Percentiles rank a stretch among this genome's conserved stretches.
Evolutionary conservation across 2,888 invertebrate genomes (phyloP).

Genomic region (Marasmarcha lunaedactyla): DNA sequence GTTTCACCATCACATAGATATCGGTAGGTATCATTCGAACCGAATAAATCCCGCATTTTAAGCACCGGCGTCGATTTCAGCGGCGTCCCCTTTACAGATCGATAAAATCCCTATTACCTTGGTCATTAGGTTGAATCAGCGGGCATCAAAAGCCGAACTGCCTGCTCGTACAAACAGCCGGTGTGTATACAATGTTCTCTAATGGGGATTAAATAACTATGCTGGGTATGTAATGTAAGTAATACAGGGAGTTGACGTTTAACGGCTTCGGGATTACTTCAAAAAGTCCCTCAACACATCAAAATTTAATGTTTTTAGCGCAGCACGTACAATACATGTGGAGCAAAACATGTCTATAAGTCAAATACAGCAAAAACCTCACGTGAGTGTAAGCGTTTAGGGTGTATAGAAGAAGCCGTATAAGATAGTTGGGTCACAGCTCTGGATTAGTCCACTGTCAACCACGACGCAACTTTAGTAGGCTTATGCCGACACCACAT

Average conservation of each 20-base stretch:
- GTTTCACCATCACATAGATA: constrained; percentile 36
- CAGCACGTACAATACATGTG: background rate
- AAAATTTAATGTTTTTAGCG: constrained; percentile 41
- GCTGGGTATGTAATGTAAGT: constrained; percentile 59
- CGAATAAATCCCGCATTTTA: constrained; percentile 50
- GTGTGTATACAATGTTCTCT: constrained; percentile 37
- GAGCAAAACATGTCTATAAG: constrained; percentile 20
- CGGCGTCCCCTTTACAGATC: constrained; percentile 25
- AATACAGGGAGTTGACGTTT: constrained; percentile 62
- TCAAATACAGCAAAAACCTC: constrained; percentile 22
- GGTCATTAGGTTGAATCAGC: constrained; percentile 38
- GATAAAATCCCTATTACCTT: constrained; percentile 42
- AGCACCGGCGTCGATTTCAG: constrained; percentile 43
- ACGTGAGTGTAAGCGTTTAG: constrained; percentile 25
- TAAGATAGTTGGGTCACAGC: constrained; percentile 39
- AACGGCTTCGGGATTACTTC: constrained; percentile 67
- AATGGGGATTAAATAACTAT: constrained; percentile 62
- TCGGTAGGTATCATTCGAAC: constrained; percentile 42
- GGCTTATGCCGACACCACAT: constrained; percentile 29
- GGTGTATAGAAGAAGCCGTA: constrained; percentile 43
- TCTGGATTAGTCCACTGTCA: constrained; percentile 36
- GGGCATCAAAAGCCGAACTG: constrained; percentile 20
- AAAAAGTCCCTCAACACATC: constrained; percentile 58
- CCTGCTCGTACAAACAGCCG: constrained; percentile 20
- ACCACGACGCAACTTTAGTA: constrained; percentile 32